A percentile compares a stretch with the other conserved stretches of the same genome.
phyloP scores from a whole-genome alignment of 1,140 invertebrate species.

The Nymphalis io region DNA sequence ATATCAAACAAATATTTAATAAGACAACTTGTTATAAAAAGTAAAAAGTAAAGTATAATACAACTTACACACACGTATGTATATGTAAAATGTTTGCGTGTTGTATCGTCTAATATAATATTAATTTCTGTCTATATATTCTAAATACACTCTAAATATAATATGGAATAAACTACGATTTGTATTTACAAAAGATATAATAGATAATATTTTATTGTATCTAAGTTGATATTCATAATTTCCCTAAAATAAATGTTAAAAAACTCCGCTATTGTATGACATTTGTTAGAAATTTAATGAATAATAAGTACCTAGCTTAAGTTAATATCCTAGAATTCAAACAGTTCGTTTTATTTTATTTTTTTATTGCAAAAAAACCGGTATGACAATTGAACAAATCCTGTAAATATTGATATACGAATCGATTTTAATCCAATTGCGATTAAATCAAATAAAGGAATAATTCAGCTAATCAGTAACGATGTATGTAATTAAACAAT shows the following conservation, averaged over 20 bases:
- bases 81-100: neutral
- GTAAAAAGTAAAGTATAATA: too few species aligned
- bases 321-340: too few species aligned
- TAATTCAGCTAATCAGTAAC: constrained; percentile 57
- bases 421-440: constrained; percentile 34
- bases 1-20: too few species aligned
- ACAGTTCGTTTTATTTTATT: too few species aligned
- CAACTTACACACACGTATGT: too few species aligned
- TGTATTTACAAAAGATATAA: neutral
- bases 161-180: constrained; percentile 3
- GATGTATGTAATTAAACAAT: constrained; percentile 63
- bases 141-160: constrained; percentile 10
- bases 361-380: too few species aligned
- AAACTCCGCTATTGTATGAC: constrained; percentile 1
- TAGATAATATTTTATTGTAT: neutral
- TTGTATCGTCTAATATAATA: constrained; percentile 1
- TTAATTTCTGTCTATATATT: neutral
- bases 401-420: neutral
- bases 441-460: constrained; percentile 43
- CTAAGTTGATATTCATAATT: constrained; percentile 10
- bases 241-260: neutral
- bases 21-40: too few species aligned
- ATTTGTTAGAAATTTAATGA: neutral
- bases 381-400: too few species aligned
- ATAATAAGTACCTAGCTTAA: too few species aligned